phyloP scores from a whole-genome alignment of 2,113 vertebrate species.

The Passer montanus region DNA sequence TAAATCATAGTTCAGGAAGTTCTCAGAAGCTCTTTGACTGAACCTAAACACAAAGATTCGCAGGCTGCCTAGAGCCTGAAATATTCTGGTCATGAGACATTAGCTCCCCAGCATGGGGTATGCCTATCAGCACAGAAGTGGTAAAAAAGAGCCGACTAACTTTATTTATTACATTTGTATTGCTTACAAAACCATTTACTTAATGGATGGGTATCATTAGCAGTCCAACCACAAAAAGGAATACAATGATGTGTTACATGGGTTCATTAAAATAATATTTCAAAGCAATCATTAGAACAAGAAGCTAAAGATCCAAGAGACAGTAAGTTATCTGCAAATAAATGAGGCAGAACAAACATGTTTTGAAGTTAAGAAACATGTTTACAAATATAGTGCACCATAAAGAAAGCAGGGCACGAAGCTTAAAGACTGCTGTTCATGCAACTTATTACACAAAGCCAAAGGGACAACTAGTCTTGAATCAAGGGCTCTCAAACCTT shows the following conservation, averaged over 20 bases:
- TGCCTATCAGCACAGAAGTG: constrained; percentile 81
- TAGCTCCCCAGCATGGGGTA: constrained; percentile 77
- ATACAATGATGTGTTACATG: constrained; percentile 87
- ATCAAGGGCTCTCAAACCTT: neutral
- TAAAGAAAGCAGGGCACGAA: constrained; percentile 65
- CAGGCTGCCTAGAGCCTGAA: constrained; percentile 70
- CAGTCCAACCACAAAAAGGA: constrained; percentile 84
- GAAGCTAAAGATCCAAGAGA: constrained; percentile 82
- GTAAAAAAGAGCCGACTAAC: constrained; percentile 78
- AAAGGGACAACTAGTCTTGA: neutral
- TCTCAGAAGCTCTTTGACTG: constrained; percentile 43
- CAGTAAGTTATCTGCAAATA: constrained; percentile 85
- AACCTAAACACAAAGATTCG: constrained; percentile 65
- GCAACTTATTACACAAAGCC: constrained; percentile 43
- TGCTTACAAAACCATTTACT: constrained; percentile 91
- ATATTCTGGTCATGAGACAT: constrained; percentile 85
- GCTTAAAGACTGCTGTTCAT: constrained; percentile 59
- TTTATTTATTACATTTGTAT: constrained; percentile 88
- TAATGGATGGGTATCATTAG: constrained; percentile 94
- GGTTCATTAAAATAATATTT: constrained; percentile 93
- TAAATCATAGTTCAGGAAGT: constrained; percentile 29
- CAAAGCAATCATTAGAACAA: constrained; percentile 84
- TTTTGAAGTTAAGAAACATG: constrained; percentile 82
- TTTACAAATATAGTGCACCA: constrained; percentile 78
- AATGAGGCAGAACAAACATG: constrained; percentile 87